A percentile compares a stretch with the other conserved stretches of the same genome.
Conservation (phyloP, 2,888 invertebrate genomes). For the Epirrhoe alternata region DNA sequence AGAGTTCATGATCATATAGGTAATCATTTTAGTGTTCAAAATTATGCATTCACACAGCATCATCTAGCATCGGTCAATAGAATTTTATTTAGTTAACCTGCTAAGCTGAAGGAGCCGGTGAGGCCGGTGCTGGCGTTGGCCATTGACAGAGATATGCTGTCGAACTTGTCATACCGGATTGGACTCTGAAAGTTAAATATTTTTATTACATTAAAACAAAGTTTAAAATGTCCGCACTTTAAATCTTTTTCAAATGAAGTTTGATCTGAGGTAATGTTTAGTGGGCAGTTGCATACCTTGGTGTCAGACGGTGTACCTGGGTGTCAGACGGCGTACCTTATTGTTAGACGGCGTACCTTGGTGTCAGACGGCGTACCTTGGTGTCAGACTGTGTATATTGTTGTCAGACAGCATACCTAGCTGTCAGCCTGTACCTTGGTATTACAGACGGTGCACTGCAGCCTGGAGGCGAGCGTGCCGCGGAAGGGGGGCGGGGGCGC, state of each 20-base stretch:
- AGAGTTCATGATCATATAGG: too few relatives aligned
- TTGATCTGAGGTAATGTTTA: too few relatives aligned
- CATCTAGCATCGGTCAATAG: too few relatives aligned
- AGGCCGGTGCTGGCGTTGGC: slow-evolving; percentile 86
- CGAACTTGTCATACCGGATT: slow-evolving; percentile 96
- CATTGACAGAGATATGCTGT: slow-evolving; percentile 93
- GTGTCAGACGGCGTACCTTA: too few relatives aligned
- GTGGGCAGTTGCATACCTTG: too few relatives aligned
- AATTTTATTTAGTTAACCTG: slow-evolving; percentile 54
- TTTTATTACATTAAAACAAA: not conserved
- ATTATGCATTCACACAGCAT: too few relatives aligned
- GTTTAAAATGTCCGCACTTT: too few relatives aligned
- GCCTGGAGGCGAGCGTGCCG: slow-evolving; percentile 74
- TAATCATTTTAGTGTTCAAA: too few relatives aligned
- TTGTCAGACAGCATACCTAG: too few relatives aligned
- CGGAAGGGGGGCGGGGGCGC: slow-evolving; percentile 75
- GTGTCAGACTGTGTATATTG: not conserved
- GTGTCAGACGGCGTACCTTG: not conserved
- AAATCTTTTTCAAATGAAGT: too few relatives aligned
- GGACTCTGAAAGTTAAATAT: slow-evolving; percentile 89
- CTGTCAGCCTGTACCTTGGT: slow-evolving; percentile 76
- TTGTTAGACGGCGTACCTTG: not conserved
- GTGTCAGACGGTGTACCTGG: too few relatives aligned
- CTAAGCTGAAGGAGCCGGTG: slow-evolving; percentile 85
- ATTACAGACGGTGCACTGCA: slow-evolving; percentile 77